These are phyloP conservation scores for Reticulitermes speratus DNA, from an alignment of 1,140 invertebrate genomes.

Conservation along the genomic window DNA sequence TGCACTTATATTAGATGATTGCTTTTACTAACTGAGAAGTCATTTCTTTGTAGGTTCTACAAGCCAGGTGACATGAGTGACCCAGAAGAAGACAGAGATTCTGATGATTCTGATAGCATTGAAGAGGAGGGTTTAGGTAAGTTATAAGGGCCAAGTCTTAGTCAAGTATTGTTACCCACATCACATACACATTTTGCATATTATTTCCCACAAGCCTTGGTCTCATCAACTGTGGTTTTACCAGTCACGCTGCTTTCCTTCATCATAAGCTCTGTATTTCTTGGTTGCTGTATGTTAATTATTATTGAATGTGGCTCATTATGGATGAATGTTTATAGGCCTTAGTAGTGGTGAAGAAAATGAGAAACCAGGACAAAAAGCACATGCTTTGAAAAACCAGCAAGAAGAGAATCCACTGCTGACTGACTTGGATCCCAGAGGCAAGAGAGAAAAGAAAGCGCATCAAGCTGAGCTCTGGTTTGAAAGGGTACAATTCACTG, in stretches of 20 bases:
- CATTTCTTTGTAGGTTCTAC: conserved; percentile 37
- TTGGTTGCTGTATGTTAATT: too few species aligned
- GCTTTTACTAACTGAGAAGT: background rate
- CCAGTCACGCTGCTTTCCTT: too few species aligned
- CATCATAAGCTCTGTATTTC: too few species aligned
- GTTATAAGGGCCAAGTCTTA: background rate
- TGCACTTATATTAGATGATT: too few species aligned
- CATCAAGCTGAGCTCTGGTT: conserved; percentile 87
- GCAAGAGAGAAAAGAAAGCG: conserved; percentile 66
- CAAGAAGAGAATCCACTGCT: conserved; percentile 71
- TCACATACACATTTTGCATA: too few species aligned
- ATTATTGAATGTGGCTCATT: too few species aligned
- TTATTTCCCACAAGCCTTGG: too few species aligned
- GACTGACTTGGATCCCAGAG: conserved; percentile 77
- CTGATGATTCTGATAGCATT: conserved; percentile 54
- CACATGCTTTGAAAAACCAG: conserved; percentile 34
- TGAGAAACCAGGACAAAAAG: conserved; percentile 44
- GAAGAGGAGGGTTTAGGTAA: conserved; percentile 62
- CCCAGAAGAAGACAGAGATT: conserved; percentile 54
- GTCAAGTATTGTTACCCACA: too few species aligned
- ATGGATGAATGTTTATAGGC: conserved; percentile 45
- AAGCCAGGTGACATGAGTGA: conserved; percentile 57
- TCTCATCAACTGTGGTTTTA: too few species aligned
- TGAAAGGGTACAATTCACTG: conserved; percentile 59
- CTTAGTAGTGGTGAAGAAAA: conserved; percentile 52